These are phyloP conservation scores for Molanna angustata DNA, from an alignment of 2,888 invertebrate species.

Conservation along the genomic window DNA sequence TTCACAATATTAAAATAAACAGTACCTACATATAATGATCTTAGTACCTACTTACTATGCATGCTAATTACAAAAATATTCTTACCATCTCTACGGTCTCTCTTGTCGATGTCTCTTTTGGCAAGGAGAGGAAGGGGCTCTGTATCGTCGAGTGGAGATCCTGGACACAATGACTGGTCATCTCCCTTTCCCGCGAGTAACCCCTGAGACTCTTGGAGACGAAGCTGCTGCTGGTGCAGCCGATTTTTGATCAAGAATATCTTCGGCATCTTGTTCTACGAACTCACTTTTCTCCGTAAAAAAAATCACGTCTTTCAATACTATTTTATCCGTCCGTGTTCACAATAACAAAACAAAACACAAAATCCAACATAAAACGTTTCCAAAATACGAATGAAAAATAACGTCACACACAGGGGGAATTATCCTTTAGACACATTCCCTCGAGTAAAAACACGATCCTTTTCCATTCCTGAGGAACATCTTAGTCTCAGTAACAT, in stretches of 20 bases:
- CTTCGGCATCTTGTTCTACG: slow-evolving; percentile 73
- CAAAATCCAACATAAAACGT: slow-evolving; percentile 1
- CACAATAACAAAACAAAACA: slow-evolving; percentile 10
- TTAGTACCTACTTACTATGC: too few species aligned
- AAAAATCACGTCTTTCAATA: slow-evolving; percentile 7
- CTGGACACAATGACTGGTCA: slow-evolving; percentile 59
- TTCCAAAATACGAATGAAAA: too few species aligned
- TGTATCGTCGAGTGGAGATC: slow-evolving; percentile 52
- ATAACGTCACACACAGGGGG: slow-evolving; percentile 5
- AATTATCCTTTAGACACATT: slow-evolving; percentile 17
- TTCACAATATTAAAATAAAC: too few species aligned
- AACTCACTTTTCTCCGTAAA: slow-evolving; percentile 4
- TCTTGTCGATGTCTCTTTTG: slow-evolving; percentile 48
- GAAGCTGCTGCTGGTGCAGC: slow-evolving; percentile 86
- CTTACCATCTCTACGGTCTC: slow-evolving; percentile 45
- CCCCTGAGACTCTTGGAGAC: slow-evolving; percentile 80
- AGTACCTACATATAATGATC: too few species aligned
- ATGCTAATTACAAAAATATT: too few species aligned
- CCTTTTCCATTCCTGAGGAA: slow-evolving; percentile 15
- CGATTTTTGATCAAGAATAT: slow-evolving; percentile 90
- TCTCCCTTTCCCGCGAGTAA: slow-evolving; percentile 59
- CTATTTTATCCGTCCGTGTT: slow-evolving; percentile 14
- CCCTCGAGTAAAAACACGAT: slow-evolving; percentile 4
- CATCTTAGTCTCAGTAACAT: slow-evolving; percentile 20
- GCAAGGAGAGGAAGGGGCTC: slow-evolving; percentile 64